These are phyloP conservation scores for Balearica regulorum DNA, from an alignment of 2,797 vertebrate species.

Conservation along the genomic window DNA sequence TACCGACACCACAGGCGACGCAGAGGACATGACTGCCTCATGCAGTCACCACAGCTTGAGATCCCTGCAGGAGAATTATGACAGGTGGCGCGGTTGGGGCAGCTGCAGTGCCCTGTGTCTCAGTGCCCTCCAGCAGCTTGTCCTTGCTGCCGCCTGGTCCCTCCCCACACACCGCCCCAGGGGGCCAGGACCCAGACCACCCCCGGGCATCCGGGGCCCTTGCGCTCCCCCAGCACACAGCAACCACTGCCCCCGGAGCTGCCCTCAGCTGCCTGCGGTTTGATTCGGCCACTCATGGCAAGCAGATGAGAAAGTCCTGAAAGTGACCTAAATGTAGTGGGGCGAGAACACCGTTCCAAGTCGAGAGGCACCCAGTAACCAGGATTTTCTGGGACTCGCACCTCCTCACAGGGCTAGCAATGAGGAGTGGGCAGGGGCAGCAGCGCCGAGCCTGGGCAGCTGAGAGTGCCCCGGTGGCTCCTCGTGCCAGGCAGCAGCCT, in stretches of 20 bases:
- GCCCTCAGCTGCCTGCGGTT: fast-evolving
- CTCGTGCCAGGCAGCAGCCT: fast-evolving
- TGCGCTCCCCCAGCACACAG: fast-evolving
- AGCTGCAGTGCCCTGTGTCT: neutral
- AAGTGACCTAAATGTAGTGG: neutral
- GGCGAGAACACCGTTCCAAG: neutral
- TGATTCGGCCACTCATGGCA: fast-evolving
- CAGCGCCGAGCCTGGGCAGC: no score
- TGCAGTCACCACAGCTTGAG: neutral
- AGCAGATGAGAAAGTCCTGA: neutral
- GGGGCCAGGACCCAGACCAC: fast-evolving
- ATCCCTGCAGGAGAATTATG: neutral
- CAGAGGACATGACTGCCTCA: fast-evolving
- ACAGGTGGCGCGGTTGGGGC: neutral
- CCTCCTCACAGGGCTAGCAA: neutral
- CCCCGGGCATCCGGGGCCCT: no score
- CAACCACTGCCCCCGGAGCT: fast-evolving
- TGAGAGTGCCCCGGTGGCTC: no score
- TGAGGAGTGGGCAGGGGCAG: neutral
- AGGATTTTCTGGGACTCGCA: neutral
- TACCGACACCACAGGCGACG: neutral
- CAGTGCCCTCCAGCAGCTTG: neutral
- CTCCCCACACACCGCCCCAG: neutral
- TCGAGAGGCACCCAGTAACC: neutral
- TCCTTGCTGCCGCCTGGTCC: neutral